phyloP scores from a whole-genome alignment of 2,888 invertebrate genomes.

The Cryptocephalus moraei region DNA sequence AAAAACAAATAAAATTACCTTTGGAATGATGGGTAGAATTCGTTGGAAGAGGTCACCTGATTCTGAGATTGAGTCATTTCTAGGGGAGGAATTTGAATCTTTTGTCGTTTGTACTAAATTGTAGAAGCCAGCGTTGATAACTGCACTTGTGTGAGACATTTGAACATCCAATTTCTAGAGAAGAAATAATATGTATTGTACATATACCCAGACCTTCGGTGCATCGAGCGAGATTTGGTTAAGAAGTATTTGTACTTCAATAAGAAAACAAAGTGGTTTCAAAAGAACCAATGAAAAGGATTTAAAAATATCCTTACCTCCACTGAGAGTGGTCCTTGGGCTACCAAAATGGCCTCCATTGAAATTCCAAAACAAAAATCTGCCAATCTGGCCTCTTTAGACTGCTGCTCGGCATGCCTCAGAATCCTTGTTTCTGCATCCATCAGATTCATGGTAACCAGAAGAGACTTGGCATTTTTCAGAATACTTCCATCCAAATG shows the following conservation, averaged over 20 bases:
- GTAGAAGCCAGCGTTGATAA: constrained; percentile 49
- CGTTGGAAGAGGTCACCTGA: constrained; percentile 49
- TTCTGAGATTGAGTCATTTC: constrained; percentile 11
- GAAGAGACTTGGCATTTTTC: constrained; percentile 55
- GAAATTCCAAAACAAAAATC: constrained; percentile 65
- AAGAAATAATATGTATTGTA: constrained; percentile 8
- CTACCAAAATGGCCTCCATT: constrained; percentile 67
- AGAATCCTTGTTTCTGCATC: constrained; percentile 55
- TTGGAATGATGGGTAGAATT: constrained; percentile 70
- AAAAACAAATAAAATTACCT: constrained; percentile 41
- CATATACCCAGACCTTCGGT: neutral
- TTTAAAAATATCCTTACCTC: constrained; percentile 44
- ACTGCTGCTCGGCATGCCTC: constrained; percentile 38
- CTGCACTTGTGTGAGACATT: constrained; percentile 47
- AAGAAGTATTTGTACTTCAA: too few relatives aligned
- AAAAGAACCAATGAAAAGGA: neutral
- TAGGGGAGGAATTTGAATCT: constrained; percentile 4
- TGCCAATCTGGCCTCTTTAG: constrained; percentile 54
- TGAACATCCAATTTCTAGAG: constrained; percentile 56
- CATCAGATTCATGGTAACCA: constrained; percentile 62
- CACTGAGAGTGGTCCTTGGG: constrained; percentile 74
- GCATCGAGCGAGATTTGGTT: too few relatives aligned
- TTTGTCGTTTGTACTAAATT: constrained; percentile 35
- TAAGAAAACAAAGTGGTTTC: neutral
- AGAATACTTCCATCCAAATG: constrained; percentile 60